Conservation (phyloP, 2,888 invertebrate genomes). For the Amphipoea oculea region DNA sequence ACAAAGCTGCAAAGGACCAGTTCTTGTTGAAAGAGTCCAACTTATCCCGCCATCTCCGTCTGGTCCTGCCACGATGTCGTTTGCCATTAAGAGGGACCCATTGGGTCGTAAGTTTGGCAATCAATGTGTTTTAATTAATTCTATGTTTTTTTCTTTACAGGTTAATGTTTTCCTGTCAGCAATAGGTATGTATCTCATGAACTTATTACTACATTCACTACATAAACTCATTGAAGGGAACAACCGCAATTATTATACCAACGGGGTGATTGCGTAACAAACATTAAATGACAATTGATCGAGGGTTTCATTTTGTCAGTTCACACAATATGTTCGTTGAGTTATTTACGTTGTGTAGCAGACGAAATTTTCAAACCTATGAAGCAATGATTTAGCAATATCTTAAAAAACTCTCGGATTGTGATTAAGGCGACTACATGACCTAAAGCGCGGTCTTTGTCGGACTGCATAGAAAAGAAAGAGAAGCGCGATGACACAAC, state of each 20-base stretch:
- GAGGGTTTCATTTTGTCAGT: neutral
- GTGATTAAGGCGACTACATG: neutral
- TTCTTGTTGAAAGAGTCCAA: too few relatives aligned
- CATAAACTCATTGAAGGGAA: neutral
- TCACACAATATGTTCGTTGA: neutral
- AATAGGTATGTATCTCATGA: constrained; percentile 52
- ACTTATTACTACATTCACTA: neutral
- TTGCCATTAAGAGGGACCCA: too few relatives aligned
- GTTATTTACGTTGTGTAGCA: neutral
- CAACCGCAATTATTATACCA: neutral
- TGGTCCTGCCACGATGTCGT: too few relatives aligned
- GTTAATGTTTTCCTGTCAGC: constrained; percentile 43
- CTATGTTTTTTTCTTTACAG: constrained; percentile 48
- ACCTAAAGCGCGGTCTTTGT: too few relatives aligned
- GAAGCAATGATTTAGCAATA: neutral
- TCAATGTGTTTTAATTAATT: neutral
- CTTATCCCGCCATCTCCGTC: too few relatives aligned
- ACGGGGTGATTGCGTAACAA: neutral
- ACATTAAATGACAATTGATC: neutral
- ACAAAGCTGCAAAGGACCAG: too few relatives aligned
- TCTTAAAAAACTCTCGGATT: neutral
- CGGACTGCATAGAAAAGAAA: too few relatives aligned
- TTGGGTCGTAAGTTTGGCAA: too few relatives aligned
- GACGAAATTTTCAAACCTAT: neutral
- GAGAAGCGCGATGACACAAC: too few relatives aligned